phyloP scores from a whole-genome alignment of 92 coral and sea anemone genomes.

The Anthopleura xanthogrammica region DNA sequence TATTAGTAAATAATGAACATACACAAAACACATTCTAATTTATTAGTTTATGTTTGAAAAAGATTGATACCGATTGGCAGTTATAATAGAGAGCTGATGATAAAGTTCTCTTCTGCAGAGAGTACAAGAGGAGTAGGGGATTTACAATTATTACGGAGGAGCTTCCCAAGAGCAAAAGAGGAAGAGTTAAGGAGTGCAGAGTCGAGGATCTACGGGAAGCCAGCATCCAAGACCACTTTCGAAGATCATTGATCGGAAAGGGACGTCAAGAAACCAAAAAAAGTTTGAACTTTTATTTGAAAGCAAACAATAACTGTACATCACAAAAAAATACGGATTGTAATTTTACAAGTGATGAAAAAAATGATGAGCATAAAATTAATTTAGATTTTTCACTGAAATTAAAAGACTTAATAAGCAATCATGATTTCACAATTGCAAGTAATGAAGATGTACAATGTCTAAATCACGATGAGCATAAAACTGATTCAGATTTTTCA shows the following conservation, averaged over 20 bases:
- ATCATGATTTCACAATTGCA: too few relatives aligned
- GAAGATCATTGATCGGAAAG: not conserved
- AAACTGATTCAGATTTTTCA: too few relatives aligned
- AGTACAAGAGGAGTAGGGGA: not conserved
- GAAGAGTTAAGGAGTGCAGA: not conserved
- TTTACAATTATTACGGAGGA: not conserved
- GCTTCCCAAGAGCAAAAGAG: not conserved
- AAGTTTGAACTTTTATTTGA: not conserved
- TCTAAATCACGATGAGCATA: too few relatives aligned
- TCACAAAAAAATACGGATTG: not conserved
- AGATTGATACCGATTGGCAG: not conserved
- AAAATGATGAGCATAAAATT: too few relatives aligned
- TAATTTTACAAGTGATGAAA: not conserved
- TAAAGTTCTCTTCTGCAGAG: not conserved
- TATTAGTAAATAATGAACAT: not conserved
- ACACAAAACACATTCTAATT: not conserved
- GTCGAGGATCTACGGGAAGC: not conserved
- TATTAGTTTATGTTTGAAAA: not conserved
- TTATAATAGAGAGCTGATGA: not conserved
- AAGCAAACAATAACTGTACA: too few relatives aligned
- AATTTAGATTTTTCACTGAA: too few relatives aligned
- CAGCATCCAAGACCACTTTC: not conserved
- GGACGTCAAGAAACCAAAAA: not conserved
- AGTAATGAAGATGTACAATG: too few relatives aligned
- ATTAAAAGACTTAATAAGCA: too few relatives aligned